Conservation (phyloP, 1,140 invertebrate species). For the Lepidurus arcticus region DNA sequence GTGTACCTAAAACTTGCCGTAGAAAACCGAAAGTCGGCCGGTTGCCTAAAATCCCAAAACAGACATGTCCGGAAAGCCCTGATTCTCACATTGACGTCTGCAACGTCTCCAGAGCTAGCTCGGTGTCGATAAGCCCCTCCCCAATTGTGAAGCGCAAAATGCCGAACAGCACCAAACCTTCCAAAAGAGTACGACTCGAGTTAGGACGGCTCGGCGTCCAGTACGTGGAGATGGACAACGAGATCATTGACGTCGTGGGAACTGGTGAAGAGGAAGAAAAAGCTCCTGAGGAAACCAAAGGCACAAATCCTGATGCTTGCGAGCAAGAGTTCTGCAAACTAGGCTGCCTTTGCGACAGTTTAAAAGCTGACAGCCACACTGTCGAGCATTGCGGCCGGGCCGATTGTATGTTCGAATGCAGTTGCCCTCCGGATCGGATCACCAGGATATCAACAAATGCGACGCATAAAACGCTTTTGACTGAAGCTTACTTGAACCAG, state of each 20-base stretch:
- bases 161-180: neutral
- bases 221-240: neutral
- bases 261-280: neutral
- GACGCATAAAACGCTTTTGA: constrained; percentile 1
- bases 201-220: neutral
- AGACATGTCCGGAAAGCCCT: too few relatives aligned
- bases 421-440: constrained; percentile 5
- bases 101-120: too few relatives aligned
- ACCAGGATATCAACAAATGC: neutral
- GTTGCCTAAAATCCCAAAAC: too few relatives aligned
- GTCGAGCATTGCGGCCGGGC: constrained; percentile 21
- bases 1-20: too few relatives aligned
- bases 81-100: too few relatives aligned
- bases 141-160: neutral
- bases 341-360: constrained; percentile 24
- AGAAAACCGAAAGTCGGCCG: too few relatives aligned
- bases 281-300: neutral
- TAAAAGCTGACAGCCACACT: neutral
- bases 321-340: constrained; percentile 11
- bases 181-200: neutral
- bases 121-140: too few relatives aligned
- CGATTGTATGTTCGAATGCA: constrained; percentile 27
- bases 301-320: neutral
- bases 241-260: neutral
- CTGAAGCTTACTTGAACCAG: neutral